Evolutionary conservation across 23 tunicate species (phyloP), one percentile per base, ranked within the genome.

Genomic region (Halocynthia roretzi): DNA sequence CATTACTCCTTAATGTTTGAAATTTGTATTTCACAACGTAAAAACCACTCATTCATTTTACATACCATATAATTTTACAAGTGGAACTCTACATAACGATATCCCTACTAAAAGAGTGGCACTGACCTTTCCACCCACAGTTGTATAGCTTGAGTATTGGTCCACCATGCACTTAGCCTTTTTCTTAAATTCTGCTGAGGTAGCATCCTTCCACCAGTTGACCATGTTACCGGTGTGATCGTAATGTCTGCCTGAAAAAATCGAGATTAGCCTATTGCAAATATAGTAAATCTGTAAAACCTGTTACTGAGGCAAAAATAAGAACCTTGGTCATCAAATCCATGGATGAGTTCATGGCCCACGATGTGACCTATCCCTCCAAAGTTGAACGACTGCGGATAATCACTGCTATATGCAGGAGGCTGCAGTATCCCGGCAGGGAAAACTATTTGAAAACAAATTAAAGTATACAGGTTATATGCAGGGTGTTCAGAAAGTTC

Each of bases 341-440:
- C 97, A 63, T 90, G 97, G 6, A 87, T 90, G 0, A 90, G 75
- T 71, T 90, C 97, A 54, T 90, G 97, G 11, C 90, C 97, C 6
- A 90, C 87, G 17, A 90, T 90, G 8, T 85, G 51, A 6, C 97
- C 97, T 14, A 90, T 85, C 14, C 87, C 97, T 10, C 97, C 97
- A 61, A 80, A 90, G 72, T 90, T 90, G 44, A 90, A 55, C 7
- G 97, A 70, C 56, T 80, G 71, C 31, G 97, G 97, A 67, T 65
- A 76, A n/a, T 71, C 22, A 51, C 72, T 67, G 76, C 67, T 65
- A 77, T 85, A 90, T 51, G 87, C 87, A 6, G 97, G 97, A n/a
- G 90, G 87, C 52, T 85, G 97, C 7, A 90, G 78, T 49, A 90
- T 81, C 48, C 90, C 97, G 56, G 97, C 97, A 12, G 97, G 96